Base-by-base conservation (phyloP, 2,113 vertebrate genomes). In the Microtus oregoni region DNA sequence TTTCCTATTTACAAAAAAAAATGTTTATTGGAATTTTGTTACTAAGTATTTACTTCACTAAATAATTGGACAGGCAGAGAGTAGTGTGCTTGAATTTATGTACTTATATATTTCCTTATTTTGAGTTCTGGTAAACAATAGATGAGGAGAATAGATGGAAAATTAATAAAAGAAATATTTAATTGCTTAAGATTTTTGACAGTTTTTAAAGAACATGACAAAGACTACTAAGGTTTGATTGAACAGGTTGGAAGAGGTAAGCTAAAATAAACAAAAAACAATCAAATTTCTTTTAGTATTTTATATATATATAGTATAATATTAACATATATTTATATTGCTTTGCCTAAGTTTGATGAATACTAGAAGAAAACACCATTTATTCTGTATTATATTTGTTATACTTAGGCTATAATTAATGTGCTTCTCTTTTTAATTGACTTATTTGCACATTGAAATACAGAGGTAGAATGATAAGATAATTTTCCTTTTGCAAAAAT, bases 151-250 rank as follows among this genome's bases (percentile, higher is more conserved):
- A 30, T 17, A 63, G 38, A 32, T 67, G 26, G 52, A 41, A 92
- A 47, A 88, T 14, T 90, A 47, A 88, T 14, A 93, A n/a, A 28
- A 65, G 70, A 95, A 94, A 78, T 83, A 83, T 44, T 90, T 81
- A 86, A 55, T 81, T 94, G 24, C 17, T 81, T 75, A 81, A 87
- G n/a, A 26, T 44, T 75, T 79, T 81, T 90, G n/a, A 44, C 15
- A 91, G 24, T 47, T 91, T 58, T 17, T 68, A 81, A 63, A 90
- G 44, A 88, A 77, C 1, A 73, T 28, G 32, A 3, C 38, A 94
- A 44, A 78, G 63, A 89, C 0, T 4, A 13, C 38, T 85, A 5
- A 55, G 1, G 32, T 85, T 30, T 14, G 47, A 35, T 12, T 81
- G 10, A 58, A 55, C 7, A 58, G 32, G n/a, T 81, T 58, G 50